Conservation (phyloP, 2,888 invertebrate species). For the Phyllotreta striolata region DNA sequence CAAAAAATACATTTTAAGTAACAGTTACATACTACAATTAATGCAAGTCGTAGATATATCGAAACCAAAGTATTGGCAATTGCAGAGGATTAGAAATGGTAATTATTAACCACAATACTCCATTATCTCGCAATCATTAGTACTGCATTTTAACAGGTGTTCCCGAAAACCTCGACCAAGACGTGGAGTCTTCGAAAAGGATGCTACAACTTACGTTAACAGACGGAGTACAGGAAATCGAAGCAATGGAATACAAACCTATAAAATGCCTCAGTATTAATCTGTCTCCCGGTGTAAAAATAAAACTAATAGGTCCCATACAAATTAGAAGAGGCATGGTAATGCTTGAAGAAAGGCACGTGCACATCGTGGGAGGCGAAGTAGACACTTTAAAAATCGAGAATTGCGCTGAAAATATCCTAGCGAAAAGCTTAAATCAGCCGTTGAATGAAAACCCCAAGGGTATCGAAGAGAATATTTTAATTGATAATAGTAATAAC, state of each 20-base stretch:
- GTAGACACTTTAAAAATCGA: constrained; percentile 68
- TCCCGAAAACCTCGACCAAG: constrained; percentile 65
- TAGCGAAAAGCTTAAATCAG: constrained; percentile 67
- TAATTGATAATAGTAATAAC: constrained; percentile 33
- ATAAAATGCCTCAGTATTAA: constrained; percentile 67
- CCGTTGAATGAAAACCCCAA: constrained; percentile 63
- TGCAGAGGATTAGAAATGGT: constrained; percentile 61
- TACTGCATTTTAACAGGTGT: constrained; percentile 47
- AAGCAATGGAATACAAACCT: constrained; percentile 75
- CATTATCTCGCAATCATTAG: background rate
- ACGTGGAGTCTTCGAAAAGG: constrained; percentile 66
- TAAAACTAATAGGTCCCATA: constrained; percentile 74
- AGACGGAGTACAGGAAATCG: constrained; percentile 76
- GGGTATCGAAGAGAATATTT: constrained; percentile 47
- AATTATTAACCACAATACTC: background rate
- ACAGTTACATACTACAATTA: constrained; percentile 70
- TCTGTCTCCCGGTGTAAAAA: constrained; percentile 69
- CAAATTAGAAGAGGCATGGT: constrained; percentile 74
- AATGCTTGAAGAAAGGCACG: constrained; percentile 67
- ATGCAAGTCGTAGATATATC: constrained; percentile 70
- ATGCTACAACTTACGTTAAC: constrained; percentile 76
- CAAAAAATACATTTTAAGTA: constrained; percentile 61
- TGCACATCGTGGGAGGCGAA: constrained; percentile 76
- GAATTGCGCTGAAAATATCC: constrained; percentile 69
- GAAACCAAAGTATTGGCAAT: constrained; percentile 59